A percentile compares a stretch with the other conserved stretches of the same genome.
Evolutionary conservation across 1,140 invertebrate species (phyloP).

Genomic region (Gryllus bimaculatus): DNA sequence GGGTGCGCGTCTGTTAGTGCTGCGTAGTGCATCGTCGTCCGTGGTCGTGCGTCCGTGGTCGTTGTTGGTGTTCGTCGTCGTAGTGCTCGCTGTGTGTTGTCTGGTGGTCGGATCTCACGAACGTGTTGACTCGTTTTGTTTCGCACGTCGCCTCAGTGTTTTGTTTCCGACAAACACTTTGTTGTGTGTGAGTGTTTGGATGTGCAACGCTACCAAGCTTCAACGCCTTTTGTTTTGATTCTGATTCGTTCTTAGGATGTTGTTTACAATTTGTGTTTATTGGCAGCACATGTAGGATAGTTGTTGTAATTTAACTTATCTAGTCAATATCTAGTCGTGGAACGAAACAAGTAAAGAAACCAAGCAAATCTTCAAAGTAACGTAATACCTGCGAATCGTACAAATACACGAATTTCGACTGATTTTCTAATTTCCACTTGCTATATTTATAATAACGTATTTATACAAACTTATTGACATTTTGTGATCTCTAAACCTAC

Average conservation of each 20-base stretch:
- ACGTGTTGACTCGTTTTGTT: constrained; percentile 8
- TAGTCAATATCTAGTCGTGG: not conserved
- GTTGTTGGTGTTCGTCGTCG: not conserved
- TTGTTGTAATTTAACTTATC: not conserved
- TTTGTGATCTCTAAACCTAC: no score
- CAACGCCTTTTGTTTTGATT: no score
- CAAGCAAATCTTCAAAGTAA: no score
- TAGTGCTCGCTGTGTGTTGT: not conserved
- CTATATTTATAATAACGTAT: no score
- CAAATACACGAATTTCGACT: no score
- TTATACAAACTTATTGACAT: no score
- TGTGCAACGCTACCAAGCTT: not conserved
- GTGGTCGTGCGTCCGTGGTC: not conserved
- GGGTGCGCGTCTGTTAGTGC: not conserved
- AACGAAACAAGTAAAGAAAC: not conserved
- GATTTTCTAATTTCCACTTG: no score
- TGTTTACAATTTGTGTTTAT: no score
- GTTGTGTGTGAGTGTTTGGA: not conserved
- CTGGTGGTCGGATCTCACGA: constrained; percentile 7
- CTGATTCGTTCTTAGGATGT: no score
- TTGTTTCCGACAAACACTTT: not conserved
- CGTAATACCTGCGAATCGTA: no score
- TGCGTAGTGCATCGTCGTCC: constrained; percentile 2
- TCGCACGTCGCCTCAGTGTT: not conserved
- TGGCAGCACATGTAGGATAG: no score